phyloP scores from a whole-genome alignment of 2,113 vertebrate genomes.

The Pelecanus crispus region DNA sequence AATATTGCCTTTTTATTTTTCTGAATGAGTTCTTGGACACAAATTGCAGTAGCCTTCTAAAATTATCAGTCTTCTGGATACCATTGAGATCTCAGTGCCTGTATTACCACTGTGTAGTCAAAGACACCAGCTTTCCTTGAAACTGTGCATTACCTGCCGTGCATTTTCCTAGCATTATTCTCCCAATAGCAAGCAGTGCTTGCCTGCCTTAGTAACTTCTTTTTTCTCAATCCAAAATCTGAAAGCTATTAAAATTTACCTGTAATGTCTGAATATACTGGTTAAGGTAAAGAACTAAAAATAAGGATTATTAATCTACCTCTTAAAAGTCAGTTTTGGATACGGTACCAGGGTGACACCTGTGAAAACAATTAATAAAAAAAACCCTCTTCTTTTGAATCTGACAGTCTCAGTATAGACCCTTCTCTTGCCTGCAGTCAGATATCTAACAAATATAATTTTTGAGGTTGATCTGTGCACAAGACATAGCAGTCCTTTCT shows the following conservation, averaged over 20 bases:
- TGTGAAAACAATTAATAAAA: not conserved
- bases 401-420: not conserved
- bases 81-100: not conserved
- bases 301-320: not conserved
- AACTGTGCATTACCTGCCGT: not conserved
- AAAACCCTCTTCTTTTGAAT: not conserved
- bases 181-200: not conserved
- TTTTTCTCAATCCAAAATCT: not conserved
- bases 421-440: not conserved
- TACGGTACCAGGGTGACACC: fast-evolving
- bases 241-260: not conserved
- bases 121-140: not conserved
- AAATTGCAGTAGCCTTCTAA: not conserved
- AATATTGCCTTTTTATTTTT: not conserved
- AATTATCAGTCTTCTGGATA: not conserved
- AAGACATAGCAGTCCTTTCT: not conserved
- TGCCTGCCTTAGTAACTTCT: not conserved
- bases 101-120: not conserved
- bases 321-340: not conserved
- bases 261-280: not conserved
- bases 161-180: not conserved
- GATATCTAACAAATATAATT: not conserved
- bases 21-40: not conserved
- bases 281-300: not conserved
- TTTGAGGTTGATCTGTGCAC: not conserved